phyloP scores from a whole-genome alignment of 2,797 vertebrate genomes.

The Euthynnus affinis region DNA sequence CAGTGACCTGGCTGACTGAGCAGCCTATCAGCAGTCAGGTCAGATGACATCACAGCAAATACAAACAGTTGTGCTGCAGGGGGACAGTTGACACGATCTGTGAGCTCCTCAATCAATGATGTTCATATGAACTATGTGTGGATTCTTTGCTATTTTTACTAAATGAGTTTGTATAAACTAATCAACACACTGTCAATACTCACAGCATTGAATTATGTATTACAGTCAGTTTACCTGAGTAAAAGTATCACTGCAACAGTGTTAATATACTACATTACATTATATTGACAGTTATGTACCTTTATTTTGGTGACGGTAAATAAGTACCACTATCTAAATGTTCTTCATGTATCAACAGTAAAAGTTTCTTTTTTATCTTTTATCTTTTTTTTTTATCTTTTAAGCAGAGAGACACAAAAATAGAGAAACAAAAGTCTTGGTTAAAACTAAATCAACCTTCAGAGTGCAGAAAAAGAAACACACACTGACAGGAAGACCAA shows the following conservation, averaged over 20 bases:
- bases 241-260: not conserved
- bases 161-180: too few species aligned
- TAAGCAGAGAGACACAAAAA: too few species aligned
- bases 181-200: not conserved
- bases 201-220: not conserved
- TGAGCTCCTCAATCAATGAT: slow-evolving; percentile 16
- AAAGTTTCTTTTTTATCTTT: too few species aligned
- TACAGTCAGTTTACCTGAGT: not conserved
- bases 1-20: slow-evolving; percentile 53
- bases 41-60: slow-evolving; percentile 69
- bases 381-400: too few species aligned
- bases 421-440: too few species aligned
- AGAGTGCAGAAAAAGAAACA: not conserved
- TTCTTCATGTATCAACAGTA: too few species aligned
- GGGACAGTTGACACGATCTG: not conserved
- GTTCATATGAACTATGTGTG: not conserved
- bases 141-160: too few species aligned
- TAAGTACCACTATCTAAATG: too few species aligned
- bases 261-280: not conserved
- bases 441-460: not conserved
- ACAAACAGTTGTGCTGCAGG: slow-evolving; percentile 37
- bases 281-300: too few species aligned
- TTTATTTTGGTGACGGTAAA: too few species aligned
- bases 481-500: not conserved
- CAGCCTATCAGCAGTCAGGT: slow-evolving; percentile 74